Percentiles rank a stretch among this genome's conserved stretches.
These are phyloP conservation scores for Acrobasis repandana DNA, from an alignment of 2,888 invertebrate genomes.

Conservation along the genomic window DNA sequence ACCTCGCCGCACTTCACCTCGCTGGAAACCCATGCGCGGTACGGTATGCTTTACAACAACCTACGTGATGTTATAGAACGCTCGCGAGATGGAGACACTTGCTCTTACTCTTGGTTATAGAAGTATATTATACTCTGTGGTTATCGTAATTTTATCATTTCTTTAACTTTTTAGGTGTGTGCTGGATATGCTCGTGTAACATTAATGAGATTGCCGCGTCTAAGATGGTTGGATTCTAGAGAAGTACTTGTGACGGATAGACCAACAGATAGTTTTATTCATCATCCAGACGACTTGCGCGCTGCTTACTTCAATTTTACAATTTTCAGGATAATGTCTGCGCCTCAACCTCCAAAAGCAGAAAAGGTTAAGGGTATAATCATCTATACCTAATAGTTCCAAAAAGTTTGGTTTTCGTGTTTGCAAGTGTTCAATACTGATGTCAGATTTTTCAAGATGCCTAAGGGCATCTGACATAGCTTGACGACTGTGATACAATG, in stretches of 20 bases:
- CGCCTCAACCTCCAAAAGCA: slow-evolving; percentile 76
- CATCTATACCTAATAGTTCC: no score
- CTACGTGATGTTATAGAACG: neutral
- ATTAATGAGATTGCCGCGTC: slow-evolving; percentile 57
- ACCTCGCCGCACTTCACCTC: slow-evolving; percentile 69
- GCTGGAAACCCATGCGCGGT: slow-evolving; percentile 84
- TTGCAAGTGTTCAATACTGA: no score
- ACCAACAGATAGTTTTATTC: slow-evolving; percentile 45
- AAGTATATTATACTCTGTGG: no score
- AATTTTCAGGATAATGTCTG: slow-evolving; percentile 76
- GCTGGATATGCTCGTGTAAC: slow-evolving; percentile 71
- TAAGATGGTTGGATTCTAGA: slow-evolving; percentile 78
- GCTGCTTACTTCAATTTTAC: slow-evolving; percentile 72
- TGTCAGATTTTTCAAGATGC: no score
- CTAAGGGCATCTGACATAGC: no score
- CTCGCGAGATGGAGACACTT: neutral
- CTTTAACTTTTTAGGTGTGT: slow-evolving; percentile 56
- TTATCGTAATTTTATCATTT: slow-evolving; percentile 3
- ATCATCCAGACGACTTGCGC: slow-evolving; percentile 62
- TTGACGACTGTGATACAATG: no score
- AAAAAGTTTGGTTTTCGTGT: no score
- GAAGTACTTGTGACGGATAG: slow-evolving; percentile 64
- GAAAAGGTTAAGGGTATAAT: slow-evolving; percentile 62
- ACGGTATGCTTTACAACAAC: slow-evolving; percentile 45
- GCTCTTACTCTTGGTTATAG: neutral